Evolutionary conservation across 2,888 invertebrate species (phyloP), one percentile per base, ranked within the genome.

Genomic region (Slavum lentiscoides): DNA sequence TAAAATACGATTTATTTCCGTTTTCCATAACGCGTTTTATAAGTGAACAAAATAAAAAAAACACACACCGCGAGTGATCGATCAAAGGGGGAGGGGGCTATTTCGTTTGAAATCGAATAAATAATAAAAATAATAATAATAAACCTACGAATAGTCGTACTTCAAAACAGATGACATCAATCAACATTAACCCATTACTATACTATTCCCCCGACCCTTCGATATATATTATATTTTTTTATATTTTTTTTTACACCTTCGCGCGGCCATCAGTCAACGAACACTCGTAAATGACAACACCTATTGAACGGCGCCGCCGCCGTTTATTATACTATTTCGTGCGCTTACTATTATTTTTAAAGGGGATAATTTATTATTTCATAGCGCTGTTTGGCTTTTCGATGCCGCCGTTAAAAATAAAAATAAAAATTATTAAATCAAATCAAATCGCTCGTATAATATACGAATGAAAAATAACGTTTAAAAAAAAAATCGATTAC

Each of bases 271-370:
- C 80, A 80, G 70, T 80, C 70, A 80, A 55, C 70, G 58, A 72
- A 64, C 72, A 80, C 80, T 80, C 80, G 64, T 72, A 80, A 80
- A 80, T 80, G 80, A 80, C 80, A 80, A 80, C 80, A 72, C 80
- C 80, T 80, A 55, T 80, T 76, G 30, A 76, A 68, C 43, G n/a
- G 23, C 23, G 30, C 30, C 30, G 30, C 30, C 30, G 30, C 30
- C 30, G 30, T 30, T 30, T 30, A 30, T 30, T 59, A 15, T 76
- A 67, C 68, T 68, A 76, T 68, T 76, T 59, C 49, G 39, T 43
- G n/a, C 23, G 37, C 21, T 21, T 64, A 15, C 58, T 69, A n/a
- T 67, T 67, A 30, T 70, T 73, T 62, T 73, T 66, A 0, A 1
- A 30, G 19, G 43, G 58, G 5, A 49, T 68, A 49, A 67, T 76